Conservation (phyloP, 2,888 invertebrate genomes). For the Amiota communis region DNA sequence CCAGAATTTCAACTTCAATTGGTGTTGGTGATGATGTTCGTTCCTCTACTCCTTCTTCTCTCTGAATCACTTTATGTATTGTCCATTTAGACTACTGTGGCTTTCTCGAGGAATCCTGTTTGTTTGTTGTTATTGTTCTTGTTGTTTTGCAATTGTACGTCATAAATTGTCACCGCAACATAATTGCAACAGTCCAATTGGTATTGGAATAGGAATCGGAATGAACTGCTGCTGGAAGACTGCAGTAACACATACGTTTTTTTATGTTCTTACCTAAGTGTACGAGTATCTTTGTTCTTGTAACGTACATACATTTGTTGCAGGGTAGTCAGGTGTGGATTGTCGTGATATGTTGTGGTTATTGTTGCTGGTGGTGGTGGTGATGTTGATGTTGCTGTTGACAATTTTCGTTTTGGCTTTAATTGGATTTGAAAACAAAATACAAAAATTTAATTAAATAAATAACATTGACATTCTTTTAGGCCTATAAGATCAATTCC, state of each 20-base stretch:
- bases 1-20: too few relatives aligned
- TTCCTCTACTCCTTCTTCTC: too few relatives aligned
- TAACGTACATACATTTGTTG: too few relatives aligned
- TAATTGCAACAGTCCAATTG: slow-evolving; percentile 48
- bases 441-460: background rate
- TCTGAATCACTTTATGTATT: too few relatives aligned
- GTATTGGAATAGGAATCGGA: slow-evolving; percentile 1
- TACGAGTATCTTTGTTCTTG: too few relatives aligned
- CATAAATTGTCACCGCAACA: slow-evolving; percentile 56
- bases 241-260: too few relatives aligned
- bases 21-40: too few relatives aligned
- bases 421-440: slow-evolving; percentile 5
- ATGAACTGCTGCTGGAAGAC: too few relatives aligned
- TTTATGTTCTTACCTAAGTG: too few relatives aligned
- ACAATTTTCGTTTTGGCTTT: background rate
- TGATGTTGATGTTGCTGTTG: background rate
- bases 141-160: slow-evolving; percentile 44
- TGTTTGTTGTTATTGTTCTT: slow-evolving; percentile 12
- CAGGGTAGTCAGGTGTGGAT: slow-evolving; percentile 12
- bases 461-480: too few relatives aligned
- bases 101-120: background rate
- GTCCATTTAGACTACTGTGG: background rate
- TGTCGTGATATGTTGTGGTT: slow-evolving; percentile 15
- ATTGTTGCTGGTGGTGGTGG: slow-evolving; percentile 10
- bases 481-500: too few relatives aligned